Conservation (phyloP, 2,113 vertebrate genomes). For the Petromus typicus region DNA sequence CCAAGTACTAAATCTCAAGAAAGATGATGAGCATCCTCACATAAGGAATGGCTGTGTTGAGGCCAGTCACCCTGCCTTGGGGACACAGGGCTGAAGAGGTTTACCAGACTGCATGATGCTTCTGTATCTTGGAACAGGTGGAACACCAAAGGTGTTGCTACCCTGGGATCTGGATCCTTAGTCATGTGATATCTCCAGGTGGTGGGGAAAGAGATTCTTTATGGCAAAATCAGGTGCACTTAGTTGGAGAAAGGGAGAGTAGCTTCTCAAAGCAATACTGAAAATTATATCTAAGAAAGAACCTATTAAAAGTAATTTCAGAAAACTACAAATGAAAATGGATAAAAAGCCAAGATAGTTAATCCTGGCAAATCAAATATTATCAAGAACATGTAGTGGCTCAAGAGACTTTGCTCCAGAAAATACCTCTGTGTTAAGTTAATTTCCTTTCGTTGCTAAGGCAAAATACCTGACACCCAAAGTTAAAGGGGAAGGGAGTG, state of each 20-base stretch:
- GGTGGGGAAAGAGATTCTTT: background rate
- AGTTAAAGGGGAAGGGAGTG: too few relatives aligned
- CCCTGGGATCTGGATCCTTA: background rate
- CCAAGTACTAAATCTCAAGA: background rate
- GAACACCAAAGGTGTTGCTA: too few relatives aligned
- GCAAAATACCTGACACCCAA: too few relatives aligned
- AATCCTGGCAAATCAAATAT: background rate
- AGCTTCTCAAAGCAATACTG: background rate
- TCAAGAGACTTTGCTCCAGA: slow-evolving; percentile 12
- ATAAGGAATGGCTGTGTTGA: background rate
- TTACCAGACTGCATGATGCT: too few relatives aligned
- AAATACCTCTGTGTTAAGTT: slow-evolving; percentile 1
- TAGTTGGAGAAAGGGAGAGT: background rate
- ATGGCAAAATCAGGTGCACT: background rate
- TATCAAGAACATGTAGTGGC: background rate
- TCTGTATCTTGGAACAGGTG: background rate
- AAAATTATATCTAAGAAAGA: background rate
- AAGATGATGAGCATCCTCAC: background rate
- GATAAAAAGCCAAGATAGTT: background rate
- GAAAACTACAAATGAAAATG: background rate
- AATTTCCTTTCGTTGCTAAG: too few relatives aligned
- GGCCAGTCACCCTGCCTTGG: background rate
- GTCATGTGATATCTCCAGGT: background rate
- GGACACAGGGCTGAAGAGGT: background rate
- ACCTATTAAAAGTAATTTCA: background rate